Conservation (phyloP, 2,888 invertebrate species). For the Drosophila kokeensis region DNA sequence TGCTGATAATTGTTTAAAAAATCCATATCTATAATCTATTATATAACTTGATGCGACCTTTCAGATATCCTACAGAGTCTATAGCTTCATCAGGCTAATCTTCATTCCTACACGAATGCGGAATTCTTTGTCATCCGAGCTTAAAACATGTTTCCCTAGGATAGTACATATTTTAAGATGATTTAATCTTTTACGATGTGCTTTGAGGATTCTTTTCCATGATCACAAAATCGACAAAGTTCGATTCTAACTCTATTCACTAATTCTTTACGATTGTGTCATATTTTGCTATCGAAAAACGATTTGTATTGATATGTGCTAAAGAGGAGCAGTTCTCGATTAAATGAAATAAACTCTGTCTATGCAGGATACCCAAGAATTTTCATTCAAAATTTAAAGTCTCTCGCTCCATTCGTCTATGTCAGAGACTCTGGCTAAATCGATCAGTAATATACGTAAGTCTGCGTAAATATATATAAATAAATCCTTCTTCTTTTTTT, state of each 20-base stretch:
- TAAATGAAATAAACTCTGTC: not conserved
- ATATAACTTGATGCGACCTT: not conserved
- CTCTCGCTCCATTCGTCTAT: not conserved
- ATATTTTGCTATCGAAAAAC: not conserved
- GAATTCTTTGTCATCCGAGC: not conserved
- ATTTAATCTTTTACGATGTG: not conserved
- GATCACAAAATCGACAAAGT: not conserved
- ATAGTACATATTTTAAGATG: not conserved
- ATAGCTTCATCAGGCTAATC: not conserved
- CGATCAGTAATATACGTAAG: not conserved
- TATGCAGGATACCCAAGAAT: not conserved
- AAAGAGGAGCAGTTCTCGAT: not conserved
- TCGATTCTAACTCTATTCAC: not conserved
- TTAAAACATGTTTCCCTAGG: not conserved
- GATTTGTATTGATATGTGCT: not conserved
- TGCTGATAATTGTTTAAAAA: not conserved
- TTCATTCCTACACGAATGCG: not conserved
- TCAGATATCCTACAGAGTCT: accelerated
- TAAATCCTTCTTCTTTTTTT: not conserved
- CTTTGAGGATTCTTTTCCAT: not conserved
- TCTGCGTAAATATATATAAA: not conserved
- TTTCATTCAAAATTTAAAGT: not conserved
- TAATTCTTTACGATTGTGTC: not conserved
- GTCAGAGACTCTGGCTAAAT: not conserved
- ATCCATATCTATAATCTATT: too few species aligned